Evolutionary conservation across 2,888 invertebrate genomes (phyloP).

Genomic region (Pseudanteris insignis): DNA sequence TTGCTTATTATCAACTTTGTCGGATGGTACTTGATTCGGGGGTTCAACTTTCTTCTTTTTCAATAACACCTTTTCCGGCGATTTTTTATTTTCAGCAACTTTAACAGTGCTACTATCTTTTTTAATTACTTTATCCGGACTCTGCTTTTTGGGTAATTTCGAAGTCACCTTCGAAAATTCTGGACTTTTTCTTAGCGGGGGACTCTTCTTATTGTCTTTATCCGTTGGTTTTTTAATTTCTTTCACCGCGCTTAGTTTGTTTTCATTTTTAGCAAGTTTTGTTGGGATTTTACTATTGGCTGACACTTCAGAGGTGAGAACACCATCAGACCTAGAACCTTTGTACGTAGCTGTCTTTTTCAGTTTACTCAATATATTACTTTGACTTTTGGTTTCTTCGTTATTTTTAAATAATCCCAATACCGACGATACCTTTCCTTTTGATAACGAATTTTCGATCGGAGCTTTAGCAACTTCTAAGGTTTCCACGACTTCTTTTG

Average conservation of each 20-base stretch:
- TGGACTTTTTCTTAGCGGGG: slow-evolving; percentile 48
- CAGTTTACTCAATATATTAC: slow-evolving; percentile 65
- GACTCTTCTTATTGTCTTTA: slow-evolving; percentile 45
- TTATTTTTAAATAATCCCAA: slow-evolving; percentile 78
- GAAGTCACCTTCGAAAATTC: slow-evolving; percentile 45
- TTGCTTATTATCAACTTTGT: slow-evolving; percentile 52
- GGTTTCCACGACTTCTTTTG: slow-evolving; percentile 64
- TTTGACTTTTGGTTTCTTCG: slow-evolving; percentile 46
- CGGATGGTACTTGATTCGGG: slow-evolving; percentile 48
- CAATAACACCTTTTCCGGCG: slow-evolving; percentile 46
- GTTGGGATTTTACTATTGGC: slow-evolving; percentile 60
- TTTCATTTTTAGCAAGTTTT: slow-evolving; percentile 51
- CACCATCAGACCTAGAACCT: slow-evolving; percentile 51
- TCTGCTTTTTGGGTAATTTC: slow-evolving; percentile 51
- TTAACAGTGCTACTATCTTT: slow-evolving; percentile 36
- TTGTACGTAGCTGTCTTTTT: slow-evolving; percentile 69
- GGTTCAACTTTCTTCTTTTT: slow-evolving; percentile 47
- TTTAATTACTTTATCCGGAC: slow-evolving; percentile 52
- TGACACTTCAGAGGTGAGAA: slow-evolving; percentile 41
- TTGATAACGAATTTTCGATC: slow-evolving; percentile 68
- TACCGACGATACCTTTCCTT: slow-evolving; percentile 78
- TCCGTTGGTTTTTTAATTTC: slow-evolving; percentile 45
- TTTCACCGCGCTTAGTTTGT: slow-evolving; percentile 36
- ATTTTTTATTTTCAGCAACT: slow-evolving; percentile 45
- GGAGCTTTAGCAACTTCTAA: neutral